Evolutionary conservation across 1,140 invertebrate genomes (phyloP).

Genomic region (Fragariocoptes setiger): DNA sequence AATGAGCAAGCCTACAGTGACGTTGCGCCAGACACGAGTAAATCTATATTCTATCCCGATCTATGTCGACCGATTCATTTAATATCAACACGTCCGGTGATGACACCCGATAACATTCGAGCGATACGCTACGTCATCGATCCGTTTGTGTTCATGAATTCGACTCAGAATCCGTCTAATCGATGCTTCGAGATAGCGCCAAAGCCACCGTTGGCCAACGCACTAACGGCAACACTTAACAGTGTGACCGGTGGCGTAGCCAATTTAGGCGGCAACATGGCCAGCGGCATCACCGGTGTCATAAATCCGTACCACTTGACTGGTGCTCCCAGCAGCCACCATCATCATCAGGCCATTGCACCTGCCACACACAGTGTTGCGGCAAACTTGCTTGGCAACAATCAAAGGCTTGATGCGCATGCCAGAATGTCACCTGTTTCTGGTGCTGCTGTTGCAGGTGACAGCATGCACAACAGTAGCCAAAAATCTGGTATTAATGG

Average conservation of each 20-base stretch:
- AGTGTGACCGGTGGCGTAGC: neutral
- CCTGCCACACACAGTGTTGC: too few species aligned
- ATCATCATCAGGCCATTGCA: too few species aligned
- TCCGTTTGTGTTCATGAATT: constrained; percentile 3
- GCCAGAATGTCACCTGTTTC: too few species aligned
- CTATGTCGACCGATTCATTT: constrained; percentile 6
- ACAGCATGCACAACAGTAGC: too few species aligned
- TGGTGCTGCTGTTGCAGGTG: too few species aligned
- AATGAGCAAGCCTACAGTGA: too few species aligned
- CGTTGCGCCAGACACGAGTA: too few species aligned
- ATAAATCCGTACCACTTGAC: too few species aligned
- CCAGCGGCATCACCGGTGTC: neutral
- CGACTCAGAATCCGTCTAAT: constrained; percentile 2
- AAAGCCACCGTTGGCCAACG: neutral
- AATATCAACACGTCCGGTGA: neutral
- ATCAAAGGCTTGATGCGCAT: too few species aligned
- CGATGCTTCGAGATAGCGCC: constrained; percentile 1
- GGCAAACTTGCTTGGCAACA: too few species aligned
- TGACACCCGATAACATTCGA: neutral
- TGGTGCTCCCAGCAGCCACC: too few species aligned
- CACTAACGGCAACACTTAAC: neutral
- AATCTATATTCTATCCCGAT: constrained; percentile 8
- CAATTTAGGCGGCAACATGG: neutral
- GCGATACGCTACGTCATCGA: constrained; percentile 1
- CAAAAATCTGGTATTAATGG: too few species aligned